Evolutionary conservation across 2,113 vertebrate species (phyloP).

Genomic region (Lethenteron reissneri): DNA sequence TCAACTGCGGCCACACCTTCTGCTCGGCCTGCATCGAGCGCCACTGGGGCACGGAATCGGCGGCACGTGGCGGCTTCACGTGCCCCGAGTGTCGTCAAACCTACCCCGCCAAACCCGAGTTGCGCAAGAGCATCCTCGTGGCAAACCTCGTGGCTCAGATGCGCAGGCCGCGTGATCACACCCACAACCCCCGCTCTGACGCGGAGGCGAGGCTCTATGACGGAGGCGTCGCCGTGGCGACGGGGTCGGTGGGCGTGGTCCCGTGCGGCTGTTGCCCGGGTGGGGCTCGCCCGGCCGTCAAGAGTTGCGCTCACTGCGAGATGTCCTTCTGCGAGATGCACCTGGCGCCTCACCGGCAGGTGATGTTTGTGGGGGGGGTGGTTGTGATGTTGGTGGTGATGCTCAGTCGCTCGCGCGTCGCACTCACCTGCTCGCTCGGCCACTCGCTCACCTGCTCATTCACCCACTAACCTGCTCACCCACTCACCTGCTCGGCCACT

Average conservation of each 20-base stretch:
- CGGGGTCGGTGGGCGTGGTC: background rate
- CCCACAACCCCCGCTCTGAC: no score
- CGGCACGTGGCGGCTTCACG: background rate
- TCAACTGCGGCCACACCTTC: slow-evolving; percentile 1
- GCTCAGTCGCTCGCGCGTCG: no score
- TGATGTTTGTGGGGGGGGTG: no score
- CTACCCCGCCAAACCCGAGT: background rate
- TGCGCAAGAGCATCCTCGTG: background rate
- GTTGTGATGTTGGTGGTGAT: no score
- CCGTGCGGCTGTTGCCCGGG: background rate
- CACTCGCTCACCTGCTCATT: no score
- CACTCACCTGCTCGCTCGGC: no score
- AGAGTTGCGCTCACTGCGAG: background rate
- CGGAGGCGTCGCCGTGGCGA: background rate
- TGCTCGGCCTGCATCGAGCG: background rate
- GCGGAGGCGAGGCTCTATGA: no score
- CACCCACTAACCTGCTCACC: no score
- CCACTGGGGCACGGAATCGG: background rate
- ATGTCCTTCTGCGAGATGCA: background rate
- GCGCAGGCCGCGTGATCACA: background rate
- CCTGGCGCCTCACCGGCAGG: background rate
- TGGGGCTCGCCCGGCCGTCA: background rate
- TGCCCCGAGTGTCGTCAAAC: background rate
- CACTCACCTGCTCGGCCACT: no score
- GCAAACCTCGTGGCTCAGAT: background rate